Evolutionary conservation across 35 echinoderm and acorn worm species (phyloP).

Genomic region (Chiridota heheva): DNA sequence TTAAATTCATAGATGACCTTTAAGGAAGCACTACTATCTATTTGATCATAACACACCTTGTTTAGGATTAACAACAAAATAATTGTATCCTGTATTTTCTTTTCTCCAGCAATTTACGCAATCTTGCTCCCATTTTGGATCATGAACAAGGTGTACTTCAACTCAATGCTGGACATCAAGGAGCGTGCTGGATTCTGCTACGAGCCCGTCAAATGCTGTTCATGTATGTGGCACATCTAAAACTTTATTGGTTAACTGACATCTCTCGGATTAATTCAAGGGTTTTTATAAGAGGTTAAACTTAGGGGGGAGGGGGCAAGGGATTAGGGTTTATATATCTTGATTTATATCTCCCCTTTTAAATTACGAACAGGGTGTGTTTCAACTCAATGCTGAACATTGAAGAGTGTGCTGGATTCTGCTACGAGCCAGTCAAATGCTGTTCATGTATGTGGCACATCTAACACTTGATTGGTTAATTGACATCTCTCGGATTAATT

Average conservation of each 20-base stretch:
- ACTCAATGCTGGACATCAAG: constrained; percentile 76
- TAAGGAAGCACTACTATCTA: too few species aligned
- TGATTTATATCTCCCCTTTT: constrained; percentile 95
- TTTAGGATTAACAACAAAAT: too few species aligned
- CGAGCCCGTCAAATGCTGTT: constrained; percentile 90
- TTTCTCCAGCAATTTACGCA: constrained; percentile 57
- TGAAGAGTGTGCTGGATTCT: constrained; percentile 73
- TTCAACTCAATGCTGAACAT: constrained; percentile 73
- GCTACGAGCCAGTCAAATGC: constrained; percentile 88
- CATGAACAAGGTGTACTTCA: constrained; percentile 70
- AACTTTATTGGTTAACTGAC: too few species aligned
- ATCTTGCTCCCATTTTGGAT: constrained; percentile 94
- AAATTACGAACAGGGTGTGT: constrained; percentile 76
- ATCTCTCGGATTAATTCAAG: too few species aligned
- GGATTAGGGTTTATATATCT: too few species aligned
- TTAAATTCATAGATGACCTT: too few species aligned
- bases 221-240: constrained; percentile 86
- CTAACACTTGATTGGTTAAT: too few species aligned
- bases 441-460: constrained; percentile 97
- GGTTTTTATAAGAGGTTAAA: too few species aligned
- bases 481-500: too few species aligned
- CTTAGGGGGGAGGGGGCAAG: too few species aligned
- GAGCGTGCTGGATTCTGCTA: constrained; percentile 85
- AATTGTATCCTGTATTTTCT: constrained; percentile 24
- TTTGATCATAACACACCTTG: too few species aligned